phyloP scores from a whole-genome alignment of 2,113 vertebrate genomes.

The Bolborhynchus lineola region DNA sequence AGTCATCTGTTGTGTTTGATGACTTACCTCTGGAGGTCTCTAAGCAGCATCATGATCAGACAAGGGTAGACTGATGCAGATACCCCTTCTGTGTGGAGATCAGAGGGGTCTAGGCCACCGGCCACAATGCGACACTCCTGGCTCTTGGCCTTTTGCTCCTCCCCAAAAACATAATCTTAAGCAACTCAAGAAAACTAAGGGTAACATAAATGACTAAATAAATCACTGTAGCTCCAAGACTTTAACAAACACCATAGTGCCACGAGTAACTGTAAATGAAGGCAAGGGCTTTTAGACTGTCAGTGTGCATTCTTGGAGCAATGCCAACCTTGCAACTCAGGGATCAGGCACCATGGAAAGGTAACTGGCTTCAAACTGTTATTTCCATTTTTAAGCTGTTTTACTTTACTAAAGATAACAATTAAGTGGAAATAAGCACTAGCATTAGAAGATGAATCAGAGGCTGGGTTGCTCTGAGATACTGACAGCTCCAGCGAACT shows the following conservation, averaged over 20 bases:
- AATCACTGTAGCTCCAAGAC: neutral
- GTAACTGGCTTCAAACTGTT: neutral
- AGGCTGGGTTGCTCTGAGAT: neutral
- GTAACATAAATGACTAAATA: neutral
- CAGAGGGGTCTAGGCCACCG: neutral
- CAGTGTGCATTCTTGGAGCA: neutral
- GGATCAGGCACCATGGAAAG: neutral
- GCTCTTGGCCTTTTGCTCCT: neutral
- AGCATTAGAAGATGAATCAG: neutral
- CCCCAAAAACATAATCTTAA: neutral
- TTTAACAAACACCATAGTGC: fast-evolving
- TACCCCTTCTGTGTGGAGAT: neutral
- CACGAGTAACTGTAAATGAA: neutral
- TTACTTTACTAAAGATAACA: neutral
- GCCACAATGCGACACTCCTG: neutral
- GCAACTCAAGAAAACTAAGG: neutral
- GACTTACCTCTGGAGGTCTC: neutral
- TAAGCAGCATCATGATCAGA: fast-evolving
- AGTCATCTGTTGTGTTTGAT: neutral
- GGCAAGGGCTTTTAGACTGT: neutral
- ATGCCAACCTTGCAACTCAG: neutral
- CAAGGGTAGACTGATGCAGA: neutral
- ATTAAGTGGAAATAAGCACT: neutral
- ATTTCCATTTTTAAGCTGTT: neutral
- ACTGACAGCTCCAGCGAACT: neutral